Percentiles rank a stretch among this genome's conserved stretches.
phyloP scores from a whole-genome alignment of 2,113 vertebrate genomes.

The Montifringilla adamsi region DNA sequence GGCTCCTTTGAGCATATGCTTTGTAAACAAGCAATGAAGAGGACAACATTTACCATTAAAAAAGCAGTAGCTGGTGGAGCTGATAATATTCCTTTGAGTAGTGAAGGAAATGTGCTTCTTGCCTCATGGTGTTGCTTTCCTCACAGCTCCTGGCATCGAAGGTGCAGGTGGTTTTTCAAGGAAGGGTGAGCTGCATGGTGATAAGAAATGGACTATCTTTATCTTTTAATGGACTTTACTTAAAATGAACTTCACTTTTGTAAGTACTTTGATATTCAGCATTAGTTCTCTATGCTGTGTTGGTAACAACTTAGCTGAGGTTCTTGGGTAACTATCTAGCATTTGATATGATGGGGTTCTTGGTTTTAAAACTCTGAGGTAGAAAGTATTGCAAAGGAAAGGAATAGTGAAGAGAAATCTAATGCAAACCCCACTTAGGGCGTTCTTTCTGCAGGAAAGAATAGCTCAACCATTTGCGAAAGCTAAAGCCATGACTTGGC shows the following conservation, averaged over 20 bases:
- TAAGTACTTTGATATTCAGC: constrained; percentile 1
- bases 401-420: not conserved
- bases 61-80: not conserved
- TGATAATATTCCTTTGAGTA: not conserved
- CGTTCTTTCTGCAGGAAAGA: not conserved
- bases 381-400: not conserved
- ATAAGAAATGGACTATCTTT: not conserved
- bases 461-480: not conserved
- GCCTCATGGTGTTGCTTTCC: not conserved
- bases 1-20: constrained; percentile 5
- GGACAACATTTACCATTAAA: not conserved
- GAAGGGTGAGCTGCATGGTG: not conserved
- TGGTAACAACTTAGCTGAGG: not conserved
- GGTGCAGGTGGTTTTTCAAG: not conserved
- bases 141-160: not conserved
- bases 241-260: constrained; percentile 1
- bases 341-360: not conserved
- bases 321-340: not conserved
- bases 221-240: constrained; percentile 8
- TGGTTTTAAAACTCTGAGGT: not conserved
- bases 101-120: not conserved
- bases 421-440: not conserved
- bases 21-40: constrained; percentile 11
- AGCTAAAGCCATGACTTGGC: not conserved
- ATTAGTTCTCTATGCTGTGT: not conserved